Evolutionary conservation across 2,888 invertebrate genomes (phyloP).

Genomic region (Zaprionus bogoriensis): DNA sequence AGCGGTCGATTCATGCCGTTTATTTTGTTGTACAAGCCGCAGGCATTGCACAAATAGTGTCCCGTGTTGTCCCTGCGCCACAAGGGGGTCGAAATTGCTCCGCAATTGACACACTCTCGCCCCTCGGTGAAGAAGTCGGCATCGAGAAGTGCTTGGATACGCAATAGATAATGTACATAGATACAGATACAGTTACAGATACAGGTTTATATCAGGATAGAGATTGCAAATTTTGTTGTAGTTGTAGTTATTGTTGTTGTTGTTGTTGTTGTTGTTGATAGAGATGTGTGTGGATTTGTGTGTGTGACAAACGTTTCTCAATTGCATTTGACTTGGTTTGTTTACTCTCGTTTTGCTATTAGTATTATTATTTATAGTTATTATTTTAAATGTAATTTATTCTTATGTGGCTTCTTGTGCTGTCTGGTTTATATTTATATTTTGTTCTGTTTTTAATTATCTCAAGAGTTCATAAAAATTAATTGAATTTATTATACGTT

Average conservation of each 20-base stretch:
- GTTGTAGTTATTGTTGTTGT: slow-evolving; percentile 5
- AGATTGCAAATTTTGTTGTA: slow-evolving; percentile 22
- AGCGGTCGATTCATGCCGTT: slow-evolving; percentile 96
- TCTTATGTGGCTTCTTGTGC: slow-evolving; percentile 28
- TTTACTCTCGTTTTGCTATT: not conserved
- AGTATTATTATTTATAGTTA: slow-evolving; percentile 10
- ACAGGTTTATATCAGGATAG: slow-evolving; percentile 9
- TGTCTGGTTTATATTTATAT: slow-evolving; percentile 26
- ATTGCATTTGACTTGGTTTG: slow-evolving; percentile 26
- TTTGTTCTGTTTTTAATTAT: slow-evolving; percentile 31
- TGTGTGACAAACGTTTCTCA: slow-evolving; percentile 43
- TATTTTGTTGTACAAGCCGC: slow-evolving; percentile 99
- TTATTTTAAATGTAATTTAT: slow-evolving; percentile 20
- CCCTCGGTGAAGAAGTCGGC: slow-evolving; percentile 88
- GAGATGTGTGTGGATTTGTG: slow-evolving; percentile 22
- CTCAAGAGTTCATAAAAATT: slow-evolving; percentile 73
- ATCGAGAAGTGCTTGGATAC: slow-evolving; percentile 83
- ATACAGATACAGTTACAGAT: too few relatives aligned
- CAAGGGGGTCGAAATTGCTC: slow-evolving; percentile 97
- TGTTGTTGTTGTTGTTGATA: slow-evolving; percentile 15
- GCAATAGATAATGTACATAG: too few relatives aligned
- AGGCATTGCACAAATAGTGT: slow-evolving; percentile 99
- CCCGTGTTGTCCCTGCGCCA: slow-evolving; percentile 99
- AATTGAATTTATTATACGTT: slow-evolving; percentile 83
- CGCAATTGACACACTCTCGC: slow-evolving; percentile 99